These are phyloP conservation scores for Gila orcuttii DNA, from an alignment of 2,113 vertebrate genomes.

Conservation along the genomic window DNA sequence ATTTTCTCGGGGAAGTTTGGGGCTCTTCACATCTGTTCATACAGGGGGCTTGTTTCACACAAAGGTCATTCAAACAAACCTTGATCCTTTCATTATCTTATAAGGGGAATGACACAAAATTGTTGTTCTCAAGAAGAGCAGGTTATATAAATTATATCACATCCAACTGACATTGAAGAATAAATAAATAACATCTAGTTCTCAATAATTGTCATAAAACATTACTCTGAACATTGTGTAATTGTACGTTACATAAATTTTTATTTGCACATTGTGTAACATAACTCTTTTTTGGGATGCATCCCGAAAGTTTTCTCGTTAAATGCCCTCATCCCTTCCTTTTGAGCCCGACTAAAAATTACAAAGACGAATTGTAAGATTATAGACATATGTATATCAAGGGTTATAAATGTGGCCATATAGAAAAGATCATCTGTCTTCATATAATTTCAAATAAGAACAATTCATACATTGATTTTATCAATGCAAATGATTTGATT, in stretches of 20 bases:
- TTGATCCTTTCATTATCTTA: neutral
- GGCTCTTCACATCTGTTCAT: slow-evolving; percentile 27
- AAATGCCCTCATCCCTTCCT: neutral
- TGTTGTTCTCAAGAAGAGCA: neutral
- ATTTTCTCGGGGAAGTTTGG: slow-evolving; percentile 13
- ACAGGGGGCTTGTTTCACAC: slow-evolving; percentile 2
- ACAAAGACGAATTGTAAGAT: neutral
- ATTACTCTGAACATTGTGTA: neutral
- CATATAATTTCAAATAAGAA: neutral
- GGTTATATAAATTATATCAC: neutral
- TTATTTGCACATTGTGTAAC: neutral
- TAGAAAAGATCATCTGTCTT: neutral
- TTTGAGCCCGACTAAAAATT: neutral
- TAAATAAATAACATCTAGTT: neutral
- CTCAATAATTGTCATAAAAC: neutral
- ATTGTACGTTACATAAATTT: neutral
- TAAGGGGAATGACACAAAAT: neutral
- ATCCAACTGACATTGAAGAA: neutral
- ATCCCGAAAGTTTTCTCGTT: neutral
- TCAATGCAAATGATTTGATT: neutral
- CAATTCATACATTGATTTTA: neutral
- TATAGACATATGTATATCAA: neutral
- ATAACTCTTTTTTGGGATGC: neutral
- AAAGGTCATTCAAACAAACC: slow-evolving; percentile 9
- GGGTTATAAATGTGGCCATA: neutral